Conservation (phyloP, 1,140 invertebrate genomes). For the Calliopsis andreniformis region DNA sequence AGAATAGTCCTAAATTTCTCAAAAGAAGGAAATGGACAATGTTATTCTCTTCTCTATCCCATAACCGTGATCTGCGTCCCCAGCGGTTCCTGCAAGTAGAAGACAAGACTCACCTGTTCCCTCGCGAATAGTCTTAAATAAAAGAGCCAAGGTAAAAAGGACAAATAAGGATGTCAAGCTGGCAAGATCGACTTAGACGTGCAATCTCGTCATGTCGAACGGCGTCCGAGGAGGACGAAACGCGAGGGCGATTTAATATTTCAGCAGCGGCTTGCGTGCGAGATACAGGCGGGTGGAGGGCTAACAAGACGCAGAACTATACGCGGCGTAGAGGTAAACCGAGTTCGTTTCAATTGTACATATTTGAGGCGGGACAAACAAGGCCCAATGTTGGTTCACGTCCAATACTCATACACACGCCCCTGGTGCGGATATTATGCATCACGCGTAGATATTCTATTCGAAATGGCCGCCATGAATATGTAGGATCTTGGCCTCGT, state of each 20-base stretch:
- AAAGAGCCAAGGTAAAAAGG: no score
- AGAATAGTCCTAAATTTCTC: no score
- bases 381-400: conserved; percentile 29
- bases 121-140: no score
- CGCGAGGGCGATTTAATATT: conserved; percentile 16
- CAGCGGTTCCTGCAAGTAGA: no score
- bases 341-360: conserved; percentile 35
- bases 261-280: conserved; percentile 6
- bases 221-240: not conserved
- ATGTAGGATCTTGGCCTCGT: conserved; percentile 9
- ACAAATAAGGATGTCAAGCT: no score
- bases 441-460: conserved; percentile 48
- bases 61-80: no score
- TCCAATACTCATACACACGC: conserved; percentile 43
- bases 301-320: conserved; percentile 1
- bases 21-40: no score
- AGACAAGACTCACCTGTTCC: no score
- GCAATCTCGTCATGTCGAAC: not conserved
- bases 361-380: conserved; percentile 25
- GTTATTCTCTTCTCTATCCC: no score
- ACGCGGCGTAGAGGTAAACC: conserved; percentile 19
- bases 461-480: conserved; percentile 46
- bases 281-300: not conserved
- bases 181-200: not conserved
- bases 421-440: conserved; percentile 34